Percentiles rank a stretch among this genome's conserved stretches.
phyloP scores from a whole-genome alignment of 92 coral and sea anemone species.

The Porites rus region DNA sequence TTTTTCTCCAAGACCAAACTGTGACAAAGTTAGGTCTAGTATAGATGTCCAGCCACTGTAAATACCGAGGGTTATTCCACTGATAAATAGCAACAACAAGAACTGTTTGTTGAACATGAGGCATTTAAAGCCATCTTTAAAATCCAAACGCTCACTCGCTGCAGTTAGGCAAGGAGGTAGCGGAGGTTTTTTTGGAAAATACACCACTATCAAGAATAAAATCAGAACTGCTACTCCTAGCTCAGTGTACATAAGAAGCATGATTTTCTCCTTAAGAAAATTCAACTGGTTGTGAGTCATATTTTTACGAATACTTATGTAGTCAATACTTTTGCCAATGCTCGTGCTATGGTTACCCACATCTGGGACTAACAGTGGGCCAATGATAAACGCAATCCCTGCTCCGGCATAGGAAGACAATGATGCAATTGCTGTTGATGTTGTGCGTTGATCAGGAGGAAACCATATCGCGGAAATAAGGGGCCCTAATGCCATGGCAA shows the following conservation, averaged over 20 bases:
- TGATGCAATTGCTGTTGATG: conserved; percentile 90
- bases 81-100: conserved; percentile 75
- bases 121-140: conserved; percentile 69
- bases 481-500: conserved; percentile 94
- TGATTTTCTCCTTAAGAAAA: conserved; percentile 67
- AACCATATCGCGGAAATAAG: conserved; percentile 95
- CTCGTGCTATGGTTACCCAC: conserved; percentile 35
- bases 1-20: conserved; percentile 75
- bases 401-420: conserved; percentile 87
- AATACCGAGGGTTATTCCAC: conserved; percentile 86
- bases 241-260: conserved; percentile 83
- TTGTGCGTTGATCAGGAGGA: conserved; percentile 92
- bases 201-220: conserved; percentile 66
- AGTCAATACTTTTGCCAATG: conserved; percentile 45
- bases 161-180: conserved; percentile 92
- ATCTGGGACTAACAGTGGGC: conserved; percentile 86
- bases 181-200: conserved; percentile 85
- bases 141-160: conserved; percentile 88
- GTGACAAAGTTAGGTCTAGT: conserved; percentile 83
- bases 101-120: conserved; percentile 78
- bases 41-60: conserved; percentile 92
- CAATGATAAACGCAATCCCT: conserved; percentile 81
- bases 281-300: conserved; percentile 58
- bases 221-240: conserved; percentile 71
- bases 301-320: conserved; percentile 53